Conservation (phyloP, 1,140 invertebrate species). For the Cardiocondyla obscurior region DNA sequence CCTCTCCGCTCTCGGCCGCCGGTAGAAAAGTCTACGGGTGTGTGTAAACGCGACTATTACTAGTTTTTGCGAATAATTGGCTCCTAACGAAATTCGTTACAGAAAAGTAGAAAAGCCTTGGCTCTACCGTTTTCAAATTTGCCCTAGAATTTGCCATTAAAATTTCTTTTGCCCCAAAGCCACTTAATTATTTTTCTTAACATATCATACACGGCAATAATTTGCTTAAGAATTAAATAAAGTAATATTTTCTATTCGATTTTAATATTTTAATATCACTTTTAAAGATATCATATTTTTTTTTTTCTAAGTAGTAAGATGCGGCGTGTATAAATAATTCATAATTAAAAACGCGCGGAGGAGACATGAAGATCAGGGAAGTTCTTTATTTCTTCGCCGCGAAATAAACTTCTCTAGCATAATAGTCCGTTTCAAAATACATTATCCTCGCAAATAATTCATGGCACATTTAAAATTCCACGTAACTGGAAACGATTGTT, state of each 20-base stretch:
- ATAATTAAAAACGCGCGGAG: not conserved
- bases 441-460: not conserved
- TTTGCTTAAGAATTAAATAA: not conserved
- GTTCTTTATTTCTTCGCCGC: not conserved
- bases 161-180: too few relatives aligned
- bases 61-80: not conserved
- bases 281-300: not conserved
- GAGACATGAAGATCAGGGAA: not conserved
- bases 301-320: too few relatives aligned
- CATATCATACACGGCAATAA: not conserved
- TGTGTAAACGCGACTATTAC: not conserved
- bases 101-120: not conserved
- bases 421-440: not conserved
- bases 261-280: not conserved
- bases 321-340: too few relatives aligned
- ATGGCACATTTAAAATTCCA: not conserved
- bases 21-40: too few relatives aligned
- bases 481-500: conserved; percentile 23
- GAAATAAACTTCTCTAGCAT: not conserved
- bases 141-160: not conserved
- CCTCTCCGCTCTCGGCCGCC: not conserved
- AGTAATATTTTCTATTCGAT: not conserved
- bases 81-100: not conserved
- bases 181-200: too few relatives aligned
- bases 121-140: not conserved